phyloP scores from a whole-genome alignment of 2,888 invertebrate species.

The Hetaerina titia region DNA sequence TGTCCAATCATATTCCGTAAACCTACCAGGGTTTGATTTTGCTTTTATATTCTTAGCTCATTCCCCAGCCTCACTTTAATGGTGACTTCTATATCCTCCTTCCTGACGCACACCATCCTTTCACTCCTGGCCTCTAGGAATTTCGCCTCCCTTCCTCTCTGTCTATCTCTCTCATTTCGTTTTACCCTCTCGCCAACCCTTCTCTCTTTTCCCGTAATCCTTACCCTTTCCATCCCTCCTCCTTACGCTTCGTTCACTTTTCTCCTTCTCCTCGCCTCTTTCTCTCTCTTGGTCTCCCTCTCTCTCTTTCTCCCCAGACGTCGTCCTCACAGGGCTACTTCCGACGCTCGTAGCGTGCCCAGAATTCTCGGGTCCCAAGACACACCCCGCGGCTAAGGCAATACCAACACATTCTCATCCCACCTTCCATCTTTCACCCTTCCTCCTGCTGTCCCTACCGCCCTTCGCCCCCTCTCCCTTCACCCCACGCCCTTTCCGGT shows the following conservation, averaged over 20 bases:
- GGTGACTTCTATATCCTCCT: background rate
- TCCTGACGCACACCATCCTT: background rate
- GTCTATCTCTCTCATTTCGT: background rate
- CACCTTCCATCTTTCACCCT: background rate
- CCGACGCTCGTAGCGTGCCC: conserved; percentile 59
- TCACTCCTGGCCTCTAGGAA: background rate
- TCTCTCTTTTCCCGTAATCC: background rate
- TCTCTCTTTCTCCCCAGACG: background rate
- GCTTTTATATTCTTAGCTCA: conserved; percentile 7
- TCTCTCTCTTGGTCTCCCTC: background rate
- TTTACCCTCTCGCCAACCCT: background rate
- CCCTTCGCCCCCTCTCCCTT: background rate
- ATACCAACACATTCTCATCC: conserved; percentile 32
- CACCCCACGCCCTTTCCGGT: background rate
- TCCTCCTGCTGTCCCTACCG: background rate
- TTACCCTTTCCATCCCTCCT: background rate
- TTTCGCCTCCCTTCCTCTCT: background rate
- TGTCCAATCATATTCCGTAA: background rate
- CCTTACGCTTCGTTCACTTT: background rate
- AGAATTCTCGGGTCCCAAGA: conserved; percentile 48
- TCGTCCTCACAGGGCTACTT: conserved; percentile 37
- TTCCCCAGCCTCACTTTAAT: background rate
- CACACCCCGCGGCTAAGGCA: background rate
- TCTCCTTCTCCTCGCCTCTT: background rate
- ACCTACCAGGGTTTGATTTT: background rate